phyloP scores from a whole-genome alignment of 2,888 invertebrate genomes.

The Leptogaster cylindrica region DNA sequence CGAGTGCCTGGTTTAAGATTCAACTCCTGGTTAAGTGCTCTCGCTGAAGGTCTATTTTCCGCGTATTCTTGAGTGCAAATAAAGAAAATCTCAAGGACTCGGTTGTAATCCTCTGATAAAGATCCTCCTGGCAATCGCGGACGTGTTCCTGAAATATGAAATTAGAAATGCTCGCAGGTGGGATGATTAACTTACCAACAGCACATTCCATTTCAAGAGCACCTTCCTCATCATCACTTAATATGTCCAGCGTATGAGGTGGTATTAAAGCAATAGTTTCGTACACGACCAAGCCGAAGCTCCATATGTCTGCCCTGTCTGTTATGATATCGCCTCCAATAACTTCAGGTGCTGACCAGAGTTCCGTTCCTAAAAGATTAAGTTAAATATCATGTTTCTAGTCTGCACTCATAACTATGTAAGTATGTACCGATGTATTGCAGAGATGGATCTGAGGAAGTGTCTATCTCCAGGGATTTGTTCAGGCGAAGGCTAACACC shows the following conservation, averaged over 20 bases:
- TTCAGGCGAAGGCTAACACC: constrained; percentile 79
- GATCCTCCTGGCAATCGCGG: constrained; percentile 71
- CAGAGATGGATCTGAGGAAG: constrained; percentile 63
- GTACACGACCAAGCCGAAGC: constrained; percentile 79
- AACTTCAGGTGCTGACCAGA: constrained; percentile 84
- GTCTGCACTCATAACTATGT: background rate
- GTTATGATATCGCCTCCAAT: constrained; percentile 64
- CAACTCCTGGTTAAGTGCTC: too few species aligned
- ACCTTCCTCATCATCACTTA: constrained; percentile 49
- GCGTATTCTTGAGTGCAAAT: constrained; percentile 72
- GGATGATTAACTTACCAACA: too few species aligned
- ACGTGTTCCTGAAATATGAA: constrained; percentile 68
- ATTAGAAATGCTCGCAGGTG: too few species aligned
- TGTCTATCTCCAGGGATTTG: constrained; percentile 68
- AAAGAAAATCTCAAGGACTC: constrained; percentile 73
- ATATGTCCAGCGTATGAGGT: constrained; percentile 66
- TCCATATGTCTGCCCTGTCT: constrained; percentile 78
- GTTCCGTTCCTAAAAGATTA: constrained; percentile 73
- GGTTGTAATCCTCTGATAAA: constrained; percentile 67
- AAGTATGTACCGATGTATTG: constrained; percentile 65
- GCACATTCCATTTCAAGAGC: constrained; percentile 50
- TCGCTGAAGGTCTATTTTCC: constrained; percentile 68
- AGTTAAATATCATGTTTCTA: background rate
- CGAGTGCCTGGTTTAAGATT: too few species aligned
- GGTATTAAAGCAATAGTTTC: constrained; percentile 79